Conservation (phyloP, 1,140 invertebrate genomes). For the Ceratosolen solmsi region DNA sequence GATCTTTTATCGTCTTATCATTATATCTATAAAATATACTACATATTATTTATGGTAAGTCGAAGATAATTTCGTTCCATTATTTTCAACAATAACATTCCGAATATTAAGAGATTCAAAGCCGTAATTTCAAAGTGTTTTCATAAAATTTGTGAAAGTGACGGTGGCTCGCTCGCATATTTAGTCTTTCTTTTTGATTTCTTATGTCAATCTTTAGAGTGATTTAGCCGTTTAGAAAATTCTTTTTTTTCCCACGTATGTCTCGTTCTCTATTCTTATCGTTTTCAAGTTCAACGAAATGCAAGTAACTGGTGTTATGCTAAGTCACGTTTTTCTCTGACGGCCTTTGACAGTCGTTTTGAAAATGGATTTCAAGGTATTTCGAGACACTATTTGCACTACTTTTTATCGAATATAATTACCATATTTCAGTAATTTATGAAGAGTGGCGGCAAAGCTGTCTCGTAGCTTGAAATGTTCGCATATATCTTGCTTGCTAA, state of each 20-base stretch:
- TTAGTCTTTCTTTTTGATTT: background rate
- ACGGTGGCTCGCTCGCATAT: background rate
- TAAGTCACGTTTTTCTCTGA: conserved; percentile 5
- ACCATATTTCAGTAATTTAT: conserved; percentile 22
- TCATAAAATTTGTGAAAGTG: background rate
- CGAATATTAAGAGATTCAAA: background rate
- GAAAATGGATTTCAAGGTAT: conserved; percentile 14
- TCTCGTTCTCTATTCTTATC: background rate
- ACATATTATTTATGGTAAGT: too few species aligned
- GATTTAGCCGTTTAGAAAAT: background rate
- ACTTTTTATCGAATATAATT: conserved; percentile 1
- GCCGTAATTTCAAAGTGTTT: background rate
- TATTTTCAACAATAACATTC: too few species aligned
- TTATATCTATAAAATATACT: too few species aligned
- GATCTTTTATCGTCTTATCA: too few species aligned
- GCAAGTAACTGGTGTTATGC: conserved; percentile 1
- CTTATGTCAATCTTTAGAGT: background rate
- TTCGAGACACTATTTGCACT: background rate
- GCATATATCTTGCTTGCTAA: background rate
- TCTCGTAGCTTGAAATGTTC: background rate
- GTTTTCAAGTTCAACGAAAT: background rate
- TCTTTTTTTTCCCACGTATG: background rate
- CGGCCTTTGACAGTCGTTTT: background rate
- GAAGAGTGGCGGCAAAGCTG: background rate
- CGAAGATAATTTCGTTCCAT: too few species aligned